Evolutionary conservation across 2,888 invertebrate genomes (phyloP).

Genomic region (Reticulitermes lucifugus): DNA sequence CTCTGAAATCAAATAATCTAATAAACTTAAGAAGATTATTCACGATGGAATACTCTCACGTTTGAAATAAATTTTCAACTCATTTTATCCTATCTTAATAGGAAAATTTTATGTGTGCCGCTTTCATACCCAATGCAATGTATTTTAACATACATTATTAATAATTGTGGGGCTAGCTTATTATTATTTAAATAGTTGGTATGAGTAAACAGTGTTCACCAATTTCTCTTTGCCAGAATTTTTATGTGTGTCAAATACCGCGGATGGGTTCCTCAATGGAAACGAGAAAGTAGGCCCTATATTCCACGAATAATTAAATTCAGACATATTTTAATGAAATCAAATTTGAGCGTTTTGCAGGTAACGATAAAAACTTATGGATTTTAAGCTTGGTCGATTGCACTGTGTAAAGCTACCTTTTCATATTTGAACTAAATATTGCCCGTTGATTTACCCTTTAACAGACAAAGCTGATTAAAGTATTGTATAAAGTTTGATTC

Average conservation of each 20-base stretch:
- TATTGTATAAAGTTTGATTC: too few species aligned
- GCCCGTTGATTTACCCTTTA: too few species aligned
- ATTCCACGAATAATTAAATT: not conserved
- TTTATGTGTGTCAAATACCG: not conserved
- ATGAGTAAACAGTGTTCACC: not conserved
- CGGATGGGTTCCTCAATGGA: conserved; percentile 19
- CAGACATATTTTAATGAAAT: conserved; percentile 4
- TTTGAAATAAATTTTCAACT: not conserved
- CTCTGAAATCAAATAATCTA: not conserved
- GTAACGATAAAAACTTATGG: not conserved
- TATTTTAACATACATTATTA: not conserved
- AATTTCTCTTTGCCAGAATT: not conserved
- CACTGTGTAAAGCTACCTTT: not conserved
- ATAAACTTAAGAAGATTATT: not conserved
- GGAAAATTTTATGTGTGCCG: not conserved
- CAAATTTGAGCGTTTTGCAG: not conserved
- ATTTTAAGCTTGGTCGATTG: not conserved
- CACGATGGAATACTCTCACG: not conserved
- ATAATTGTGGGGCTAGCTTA: not conserved
- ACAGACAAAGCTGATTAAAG: too few species aligned
- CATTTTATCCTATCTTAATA: not conserved
- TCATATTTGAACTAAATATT: not conserved
- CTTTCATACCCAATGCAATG: not conserved
- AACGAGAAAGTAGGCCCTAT: not conserved
- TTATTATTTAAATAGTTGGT: not conserved